Conservation (phyloP, 2,888 invertebrate genomes). For the Yponomeuta malinellus region DNA sequence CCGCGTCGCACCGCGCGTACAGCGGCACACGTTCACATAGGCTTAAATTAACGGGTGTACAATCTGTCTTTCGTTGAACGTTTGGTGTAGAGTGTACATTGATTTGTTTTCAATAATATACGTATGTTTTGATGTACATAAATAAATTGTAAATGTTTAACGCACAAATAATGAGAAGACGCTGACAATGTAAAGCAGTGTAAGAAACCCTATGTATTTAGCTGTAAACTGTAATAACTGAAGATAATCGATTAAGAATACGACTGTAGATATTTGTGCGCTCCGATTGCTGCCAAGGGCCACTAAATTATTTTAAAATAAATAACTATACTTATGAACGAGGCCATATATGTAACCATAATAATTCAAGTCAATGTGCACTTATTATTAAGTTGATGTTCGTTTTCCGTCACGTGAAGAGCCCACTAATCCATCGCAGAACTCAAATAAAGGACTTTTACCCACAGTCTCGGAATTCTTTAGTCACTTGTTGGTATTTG, state of each 20-base stretch:
- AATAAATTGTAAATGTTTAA: constrained; percentile 75
- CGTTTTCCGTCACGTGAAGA: not conserved
- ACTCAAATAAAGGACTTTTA: not conserved
- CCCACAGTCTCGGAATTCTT: not conserved
- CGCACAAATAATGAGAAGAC: constrained; percentile 69
- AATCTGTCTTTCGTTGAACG: constrained; percentile 50
- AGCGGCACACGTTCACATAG: constrained; percentile 32
- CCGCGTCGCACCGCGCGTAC: constrained; percentile 51
- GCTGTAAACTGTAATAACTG: constrained; percentile 58
- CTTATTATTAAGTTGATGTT: not conserved
- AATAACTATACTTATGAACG: constrained; percentile 1
- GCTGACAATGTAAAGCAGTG: constrained; percentile 57
- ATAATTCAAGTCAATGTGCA: constrained; percentile 10
- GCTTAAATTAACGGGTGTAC: constrained; percentile 42
- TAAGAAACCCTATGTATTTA: constrained; percentile 64
- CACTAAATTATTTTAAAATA: constrained; percentile 20
- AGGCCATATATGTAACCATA: constrained; percentile 5
- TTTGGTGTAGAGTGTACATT: constrained; percentile 64
- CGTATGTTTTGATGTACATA: constrained; percentile 74
- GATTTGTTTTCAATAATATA: constrained; percentile 63
- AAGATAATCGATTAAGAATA: constrained; percentile 55
- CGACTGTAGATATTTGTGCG: constrained; percentile 48
- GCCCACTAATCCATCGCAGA: not conserved
- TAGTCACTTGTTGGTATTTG: constrained; percentile 17
- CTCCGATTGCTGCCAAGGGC: constrained; percentile 41